A percentile compares a stretch with the other conserved stretches of the same genome.
Evolutionary conservation across 2,797 vertebrate genomes (phyloP).

Genomic region (Scolopax bukidnonensis): DNA sequence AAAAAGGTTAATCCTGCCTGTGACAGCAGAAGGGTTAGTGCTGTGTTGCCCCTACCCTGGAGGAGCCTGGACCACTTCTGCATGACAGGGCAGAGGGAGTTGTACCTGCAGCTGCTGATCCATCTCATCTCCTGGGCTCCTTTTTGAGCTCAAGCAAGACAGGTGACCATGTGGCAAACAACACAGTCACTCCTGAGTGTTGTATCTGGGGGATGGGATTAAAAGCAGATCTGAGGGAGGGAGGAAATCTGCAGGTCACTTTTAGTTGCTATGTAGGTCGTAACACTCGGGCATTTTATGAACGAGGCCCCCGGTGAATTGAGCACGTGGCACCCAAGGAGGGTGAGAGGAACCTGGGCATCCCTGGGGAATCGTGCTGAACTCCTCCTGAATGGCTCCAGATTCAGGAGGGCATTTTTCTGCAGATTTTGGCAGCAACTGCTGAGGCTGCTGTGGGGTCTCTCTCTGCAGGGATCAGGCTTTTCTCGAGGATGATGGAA

Average conservation of each 20-base stretch:
- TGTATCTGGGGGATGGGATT: not conserved
- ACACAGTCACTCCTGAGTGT: not conserved
- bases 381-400: not conserved
- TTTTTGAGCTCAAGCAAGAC: not conserved
- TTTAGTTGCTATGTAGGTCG: not conserved
- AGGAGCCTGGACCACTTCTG: not conserved
- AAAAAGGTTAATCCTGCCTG: not conserved
- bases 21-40: not conserved
- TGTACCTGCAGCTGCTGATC: not conserved
- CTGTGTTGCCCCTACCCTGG: accelerated
- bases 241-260: not conserved
- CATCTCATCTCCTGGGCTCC: not conserved
- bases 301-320: not conserved
- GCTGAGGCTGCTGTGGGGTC: not conserved
- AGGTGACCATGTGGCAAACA: not conserved
- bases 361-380: accelerated
- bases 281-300: not conserved
- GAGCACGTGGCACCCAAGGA: not conserved
- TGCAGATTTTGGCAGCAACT: not conserved
- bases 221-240: not conserved
- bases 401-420: not conserved
- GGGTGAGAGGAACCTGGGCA: accelerated
- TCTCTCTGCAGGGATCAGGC: not conserved
- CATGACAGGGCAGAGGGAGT: not conserved
- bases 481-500: not conserved